Evolutionary conservation across 2,888 invertebrate species (phyloP).

Genomic region (Muschampia plurimacula): DNA sequence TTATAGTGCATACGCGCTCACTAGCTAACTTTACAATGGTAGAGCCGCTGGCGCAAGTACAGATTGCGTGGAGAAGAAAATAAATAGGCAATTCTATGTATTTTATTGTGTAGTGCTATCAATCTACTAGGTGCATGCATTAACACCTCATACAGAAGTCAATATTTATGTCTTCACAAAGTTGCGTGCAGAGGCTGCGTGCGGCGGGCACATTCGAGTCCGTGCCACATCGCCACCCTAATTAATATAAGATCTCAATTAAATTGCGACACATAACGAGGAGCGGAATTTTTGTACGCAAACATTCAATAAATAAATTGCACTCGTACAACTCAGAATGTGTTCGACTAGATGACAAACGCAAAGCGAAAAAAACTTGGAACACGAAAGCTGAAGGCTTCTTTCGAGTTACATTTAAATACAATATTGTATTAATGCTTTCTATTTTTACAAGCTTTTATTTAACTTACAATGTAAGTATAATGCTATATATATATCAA

Average conservation of each 20-base stretch:
- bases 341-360: constrained; percentile 39
- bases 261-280: constrained; percentile 83
- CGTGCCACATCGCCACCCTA: constrained; percentile 79
- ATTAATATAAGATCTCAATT: constrained; percentile 87
- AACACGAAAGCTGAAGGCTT: constrained; percentile 29
- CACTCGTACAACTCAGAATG: constrained; percentile 34
- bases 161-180: constrained; percentile 48
- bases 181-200: constrained; percentile 82
- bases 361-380: constrained; percentile 28
- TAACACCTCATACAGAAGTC: constrained; percentile 49
- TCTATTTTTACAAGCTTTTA: background rate
- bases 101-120: constrained; percentile 34
- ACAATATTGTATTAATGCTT: background rate
- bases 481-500: too few relatives aligned
- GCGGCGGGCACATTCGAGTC: constrained; percentile 78
- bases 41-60: background rate
- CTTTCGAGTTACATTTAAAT: background rate
- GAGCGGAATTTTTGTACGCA: constrained; percentile 69
- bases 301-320: constrained; percentile 38
- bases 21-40: background rate
- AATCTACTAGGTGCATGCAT: constrained; percentile 37
- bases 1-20: too few relatives aligned
- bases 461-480: too few relatives aligned
- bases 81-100: constrained; percentile 33
- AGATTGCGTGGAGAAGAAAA: constrained; percentile 19